Base-by-base conservation (phyloP, 1,140 invertebrate genomes). In the Bursaphelenchus mucronatus region DNA sequence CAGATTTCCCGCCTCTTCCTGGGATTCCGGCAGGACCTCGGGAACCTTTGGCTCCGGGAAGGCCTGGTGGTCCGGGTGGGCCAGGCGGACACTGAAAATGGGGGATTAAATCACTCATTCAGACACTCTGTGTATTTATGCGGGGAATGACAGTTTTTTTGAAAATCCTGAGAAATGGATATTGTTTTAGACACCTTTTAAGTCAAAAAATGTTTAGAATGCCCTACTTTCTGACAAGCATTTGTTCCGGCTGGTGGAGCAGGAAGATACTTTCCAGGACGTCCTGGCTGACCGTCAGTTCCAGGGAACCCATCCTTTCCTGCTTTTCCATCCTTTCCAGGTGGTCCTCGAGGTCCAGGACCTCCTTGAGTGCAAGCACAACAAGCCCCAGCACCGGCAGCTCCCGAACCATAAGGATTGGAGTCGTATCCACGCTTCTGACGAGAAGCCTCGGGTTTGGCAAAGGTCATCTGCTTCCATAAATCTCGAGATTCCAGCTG, bases 281-380 rank as follows among this genome's bases (percentile, higher is more conserved):
- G 39, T 53, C 76, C 76, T 9, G 54, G 41, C 47, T 69, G 61
- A 57, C 75, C 76, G 44, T 78, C 63, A 8, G 61, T 52, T 61
- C 75, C 74, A 11, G 47, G 21, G 3, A 49, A 10, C 61, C 75
- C 70, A 49, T 55, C 62, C 13, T n/a, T 8, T 10, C 64, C 69
- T 39, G 63, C 69, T n/a, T 15, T 21, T 15, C 51, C 70, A n/a
- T 71, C 70, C 39, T 70, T 61, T 21, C 70, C 70, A 3, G 69
- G 63, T 10, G 21, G 17, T 69, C 69, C 69, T 19, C 47, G 15
- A n/a, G 57, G 21, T 0, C 68, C 71, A 10, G 75, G 69, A 8
- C 67, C 39, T 51, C 76, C 76, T 56, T 78, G 76, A 46, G 61
- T 76, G 50, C 76, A 78, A 40, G 78, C 69, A 63, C 76, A 78